These are phyloP conservation scores for Phylloscopus trochiloides DNA, from an alignment of 2,113 vertebrate genomes.

Conservation along the genomic window DNA sequence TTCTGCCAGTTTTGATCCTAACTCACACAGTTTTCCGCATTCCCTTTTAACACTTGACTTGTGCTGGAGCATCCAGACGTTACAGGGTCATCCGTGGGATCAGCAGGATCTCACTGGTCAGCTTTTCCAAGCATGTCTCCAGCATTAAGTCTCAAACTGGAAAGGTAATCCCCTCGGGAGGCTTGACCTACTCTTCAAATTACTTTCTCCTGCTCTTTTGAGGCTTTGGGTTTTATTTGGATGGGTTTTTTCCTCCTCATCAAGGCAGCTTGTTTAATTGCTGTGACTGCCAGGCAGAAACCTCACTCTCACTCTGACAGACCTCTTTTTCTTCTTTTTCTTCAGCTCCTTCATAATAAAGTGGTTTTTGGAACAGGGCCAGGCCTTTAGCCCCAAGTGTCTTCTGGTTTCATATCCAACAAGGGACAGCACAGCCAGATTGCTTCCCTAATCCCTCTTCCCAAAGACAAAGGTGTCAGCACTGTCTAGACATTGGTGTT, in stretches of 20 bases:
- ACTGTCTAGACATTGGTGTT: background rate
- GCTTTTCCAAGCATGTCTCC: background rate
- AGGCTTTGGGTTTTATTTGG: background rate
- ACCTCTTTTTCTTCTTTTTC: conserved; percentile 6
- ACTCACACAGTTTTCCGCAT: fast-evolving
- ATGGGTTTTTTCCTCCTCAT: background rate
- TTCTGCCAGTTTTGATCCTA: background rate
- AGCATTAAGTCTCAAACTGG: background rate
- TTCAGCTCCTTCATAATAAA: background rate
- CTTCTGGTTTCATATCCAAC: background rate
- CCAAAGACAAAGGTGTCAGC: background rate
- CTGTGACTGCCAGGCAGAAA: conserved; percentile 21
- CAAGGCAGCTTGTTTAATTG: background rate
- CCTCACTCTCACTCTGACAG: background rate
- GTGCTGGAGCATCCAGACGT: background rate
- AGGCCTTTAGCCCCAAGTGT: background rate
- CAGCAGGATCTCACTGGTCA: background rate
- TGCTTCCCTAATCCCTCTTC: conserved; percentile 34
- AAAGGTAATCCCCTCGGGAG: conserved; percentile 21
- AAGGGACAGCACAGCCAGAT: background rate
- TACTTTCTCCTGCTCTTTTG: conserved; percentile 12
- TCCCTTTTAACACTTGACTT: background rate
- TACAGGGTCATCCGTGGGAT: background rate
- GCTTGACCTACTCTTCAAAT: conserved; percentile 29
- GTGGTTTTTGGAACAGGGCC: conserved; percentile 25